phyloP scores from a whole-genome alignment of 2,113 vertebrate species.

The Gavia stellata region DNA sequence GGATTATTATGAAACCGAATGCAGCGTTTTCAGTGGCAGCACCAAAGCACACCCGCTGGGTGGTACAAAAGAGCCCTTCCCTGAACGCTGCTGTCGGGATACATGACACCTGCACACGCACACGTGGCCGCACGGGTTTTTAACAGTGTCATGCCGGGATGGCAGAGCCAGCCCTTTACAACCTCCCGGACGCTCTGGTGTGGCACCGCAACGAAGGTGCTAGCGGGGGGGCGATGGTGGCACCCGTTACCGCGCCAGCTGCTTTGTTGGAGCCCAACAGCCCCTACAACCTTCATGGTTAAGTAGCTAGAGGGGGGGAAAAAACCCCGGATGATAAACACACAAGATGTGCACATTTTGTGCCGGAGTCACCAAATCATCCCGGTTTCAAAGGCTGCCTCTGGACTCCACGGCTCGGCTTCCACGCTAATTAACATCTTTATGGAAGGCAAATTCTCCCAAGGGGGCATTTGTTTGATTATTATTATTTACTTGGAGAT shows the following conservation, averaged over 20 bases:
- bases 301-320: neutral
- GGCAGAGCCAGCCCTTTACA: neutral
- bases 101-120: neutral
- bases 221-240: neutral
- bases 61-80: neutral
- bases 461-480: slow-evolving; percentile 37
- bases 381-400: neutral
- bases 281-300: neutral
- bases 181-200: too few relatives aligned
- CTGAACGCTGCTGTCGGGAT: neutral
- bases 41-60: rapidly evolving
- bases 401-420: neutral
- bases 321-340: neutral
- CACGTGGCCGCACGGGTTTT: too few relatives aligned
- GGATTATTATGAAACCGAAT: neutral
- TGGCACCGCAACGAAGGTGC: neutral
- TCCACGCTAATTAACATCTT: slow-evolving; percentile 64
- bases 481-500: slow-evolving; percentile 57
- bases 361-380: neutral
- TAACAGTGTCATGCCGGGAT: rapidly evolving
- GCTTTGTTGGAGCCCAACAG: neutral
- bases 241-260: neutral
- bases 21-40: neutral
- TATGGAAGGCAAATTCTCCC: slow-evolving; percentile 52
- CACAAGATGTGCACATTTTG: rapidly evolving